Evolutionary conservation across 2,888 invertebrate species (phyloP), one percentile per base, ranked within the genome.

Genomic region (Thysanoteuthis rhombus): DNA sequence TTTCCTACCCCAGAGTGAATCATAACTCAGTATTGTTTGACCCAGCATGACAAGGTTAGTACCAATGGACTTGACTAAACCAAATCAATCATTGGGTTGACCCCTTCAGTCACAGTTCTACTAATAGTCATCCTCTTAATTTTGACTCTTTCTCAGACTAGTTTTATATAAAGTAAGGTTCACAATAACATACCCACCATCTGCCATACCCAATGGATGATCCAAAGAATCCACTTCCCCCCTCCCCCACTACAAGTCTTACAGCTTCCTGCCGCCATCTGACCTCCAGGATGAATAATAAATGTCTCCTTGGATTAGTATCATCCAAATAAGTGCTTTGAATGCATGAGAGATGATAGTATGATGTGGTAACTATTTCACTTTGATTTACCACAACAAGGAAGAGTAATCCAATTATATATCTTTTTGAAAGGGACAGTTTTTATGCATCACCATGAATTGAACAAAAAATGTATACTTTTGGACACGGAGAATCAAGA

Each of bases 51-150:
- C 75, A n/a, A n/a, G 75, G 75, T 75, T 75, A 75, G 75, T 75
- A 75, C 75, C 75, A 75, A n/a, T 75, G 75, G 75, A 75, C n/a
- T 75, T n/a, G 75, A n/a, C 75, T n/a, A 75, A 75, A 75, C 75
- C n/a, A 75, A n/a, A 75, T 75, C 75, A 75, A 75, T n/a, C n/a
- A n/a, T n/a, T 75, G n/a, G 19, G n/a, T 4, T 75, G n/a, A 75
- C 75, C n/a, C 75, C n/a, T 75, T n/a, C n/a, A 75, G n/a, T 75
- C 75, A 75, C 75, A 75, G n/a, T 75, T n/a, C 0, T 10, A 75
- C n/a, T 75, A 75, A 75, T 75, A 19, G 16, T n/a, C 75, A n/a
- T n/a, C n/a, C 75, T 75, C 75, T 75, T 75, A 10, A 75, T 75
- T 75, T 75, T 75, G 75, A 75, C 75, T 75, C 75, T 75, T 75